Conservation (phyloP, 2,888 invertebrate genomes). For the Cybosia mesomella region DNA sequence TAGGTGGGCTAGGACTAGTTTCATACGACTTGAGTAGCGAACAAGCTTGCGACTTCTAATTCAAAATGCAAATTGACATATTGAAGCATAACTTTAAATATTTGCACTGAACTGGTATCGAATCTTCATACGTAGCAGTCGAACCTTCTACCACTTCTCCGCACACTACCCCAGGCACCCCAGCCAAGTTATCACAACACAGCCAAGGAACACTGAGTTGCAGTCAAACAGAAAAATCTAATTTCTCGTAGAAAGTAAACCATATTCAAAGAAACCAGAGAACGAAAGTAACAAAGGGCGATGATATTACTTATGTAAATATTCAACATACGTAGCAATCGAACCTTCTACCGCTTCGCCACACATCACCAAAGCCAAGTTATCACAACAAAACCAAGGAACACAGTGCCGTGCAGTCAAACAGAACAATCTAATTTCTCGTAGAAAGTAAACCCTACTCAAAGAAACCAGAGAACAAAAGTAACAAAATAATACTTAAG, state of each 20-base stretch:
- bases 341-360: no score
- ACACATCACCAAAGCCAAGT: background rate
- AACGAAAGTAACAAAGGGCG: slow-evolving; percentile 53
- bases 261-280: slow-evolving; percentile 34
- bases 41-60: no score
- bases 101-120: no score
- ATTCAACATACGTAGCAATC: no score
- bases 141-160: no score
- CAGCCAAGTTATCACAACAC: background rate
- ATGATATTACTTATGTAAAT: slow-evolving; percentile 46
- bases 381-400: background rate
- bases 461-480: slow-evolving; percentile 45
- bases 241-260: background rate
- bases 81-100: no score
- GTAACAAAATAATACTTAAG: slow-evolving; percentile 52
- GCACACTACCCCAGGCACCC: background rate
- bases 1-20: no score
- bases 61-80: no score
- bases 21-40: no score
- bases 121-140: no score
- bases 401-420: background rate
- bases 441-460: slow-evolving; percentile 2
- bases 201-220: background rate
- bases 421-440: slow-evolving; percentile 8
- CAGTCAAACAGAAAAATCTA: slow-evolving; percentile 1